These are phyloP conservation scores for Sycophila texana DNA, from an alignment of 2,888 invertebrate genomes.

Conservation along the genomic window DNA sequence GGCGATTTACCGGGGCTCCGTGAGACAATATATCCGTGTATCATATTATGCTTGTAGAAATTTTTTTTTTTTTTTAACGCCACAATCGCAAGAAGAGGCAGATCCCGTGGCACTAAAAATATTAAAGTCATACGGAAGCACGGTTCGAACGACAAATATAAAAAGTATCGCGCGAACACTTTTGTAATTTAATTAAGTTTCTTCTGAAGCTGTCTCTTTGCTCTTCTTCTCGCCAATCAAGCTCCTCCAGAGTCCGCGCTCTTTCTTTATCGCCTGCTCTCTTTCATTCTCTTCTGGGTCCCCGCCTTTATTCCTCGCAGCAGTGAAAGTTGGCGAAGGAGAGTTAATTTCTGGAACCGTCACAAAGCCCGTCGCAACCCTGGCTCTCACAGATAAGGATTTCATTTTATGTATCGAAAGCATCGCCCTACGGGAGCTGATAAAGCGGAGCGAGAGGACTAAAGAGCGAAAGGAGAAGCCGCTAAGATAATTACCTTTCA, in stretches of 20 bases:
- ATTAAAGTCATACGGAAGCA: too few relatives aligned
- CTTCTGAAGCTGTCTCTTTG: too few relatives aligned
- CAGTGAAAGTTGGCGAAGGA: not conserved
- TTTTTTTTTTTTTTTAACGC: too few relatives aligned
- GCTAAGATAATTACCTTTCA: constrained; percentile 43
- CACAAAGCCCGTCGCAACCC: constrained; percentile 24
- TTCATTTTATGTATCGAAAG: constrained; percentile 48
- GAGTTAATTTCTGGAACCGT: constrained; percentile 36
- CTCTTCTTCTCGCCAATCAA: too few relatives aligned
- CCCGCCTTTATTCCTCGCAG: not conserved
- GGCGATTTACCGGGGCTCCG: too few relatives aligned
- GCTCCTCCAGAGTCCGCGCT: not conserved
- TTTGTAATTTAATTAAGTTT: constrained; percentile 30
- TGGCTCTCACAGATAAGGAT: constrained; percentile 37
- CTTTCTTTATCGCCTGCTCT: not conserved
- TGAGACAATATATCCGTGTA: not conserved
- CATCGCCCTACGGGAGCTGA: constrained; percentile 7
- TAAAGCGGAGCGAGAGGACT: not conserved
- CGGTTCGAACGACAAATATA: too few relatives aligned
- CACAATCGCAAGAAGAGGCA: too few relatives aligned
- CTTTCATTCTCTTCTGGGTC: not conserved
- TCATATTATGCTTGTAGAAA: too few relatives aligned
- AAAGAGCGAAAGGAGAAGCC: constrained; percentile 14
- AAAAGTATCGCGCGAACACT: not conserved
- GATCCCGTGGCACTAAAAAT: not conserved